Conservation (phyloP, 2,113 vertebrate species). For the Eidolon helvum region DNA sequence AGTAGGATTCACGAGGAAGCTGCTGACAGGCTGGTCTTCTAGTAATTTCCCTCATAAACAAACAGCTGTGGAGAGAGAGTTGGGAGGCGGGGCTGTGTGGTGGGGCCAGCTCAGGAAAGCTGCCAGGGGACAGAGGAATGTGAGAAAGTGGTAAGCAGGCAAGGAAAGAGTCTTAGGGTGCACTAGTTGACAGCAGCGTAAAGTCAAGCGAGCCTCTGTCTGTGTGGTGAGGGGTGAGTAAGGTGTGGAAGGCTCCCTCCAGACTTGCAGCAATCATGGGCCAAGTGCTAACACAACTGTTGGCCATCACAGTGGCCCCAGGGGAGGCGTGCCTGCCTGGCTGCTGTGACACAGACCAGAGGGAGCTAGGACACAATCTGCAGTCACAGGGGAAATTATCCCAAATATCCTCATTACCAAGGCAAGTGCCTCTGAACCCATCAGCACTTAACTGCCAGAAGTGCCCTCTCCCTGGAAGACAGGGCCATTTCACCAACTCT, state of each 20-base stretch:
- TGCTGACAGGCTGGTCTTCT: conserved; percentile 72
- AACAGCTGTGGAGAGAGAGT: conserved; percentile 55
- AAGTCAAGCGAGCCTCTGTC: neutral
- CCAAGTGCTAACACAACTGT: neutral
- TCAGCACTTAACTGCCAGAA: neutral
- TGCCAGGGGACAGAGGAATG: neutral
- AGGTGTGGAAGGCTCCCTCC: conserved; percentile 16
- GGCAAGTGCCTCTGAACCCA: conserved; percentile 29
- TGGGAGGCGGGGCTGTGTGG: neutral
- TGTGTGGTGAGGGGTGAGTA: neutral
- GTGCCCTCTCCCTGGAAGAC: conserved; percentile 9
- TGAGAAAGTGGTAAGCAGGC: neutral
- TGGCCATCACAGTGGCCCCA: neutral
- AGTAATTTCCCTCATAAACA: conserved; percentile 70
- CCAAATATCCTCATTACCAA: conserved; percentile 35
- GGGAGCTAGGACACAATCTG: neutral
- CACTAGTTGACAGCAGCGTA: neutral
- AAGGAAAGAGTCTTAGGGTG: neutral
- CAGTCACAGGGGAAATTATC: conserved; percentile 30
- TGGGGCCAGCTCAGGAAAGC: neutral
- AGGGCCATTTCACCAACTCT: neutral
- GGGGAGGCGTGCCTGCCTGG: neutral
- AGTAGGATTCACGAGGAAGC: conserved; percentile 68
- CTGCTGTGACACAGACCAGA: neutral
- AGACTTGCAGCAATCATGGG: neutral